Evolutionary conservation across 2,113 vertebrate genomes (phyloP), one percentile per base, ranked within the genome.

Genomic region (Pipa parva): DNA sequence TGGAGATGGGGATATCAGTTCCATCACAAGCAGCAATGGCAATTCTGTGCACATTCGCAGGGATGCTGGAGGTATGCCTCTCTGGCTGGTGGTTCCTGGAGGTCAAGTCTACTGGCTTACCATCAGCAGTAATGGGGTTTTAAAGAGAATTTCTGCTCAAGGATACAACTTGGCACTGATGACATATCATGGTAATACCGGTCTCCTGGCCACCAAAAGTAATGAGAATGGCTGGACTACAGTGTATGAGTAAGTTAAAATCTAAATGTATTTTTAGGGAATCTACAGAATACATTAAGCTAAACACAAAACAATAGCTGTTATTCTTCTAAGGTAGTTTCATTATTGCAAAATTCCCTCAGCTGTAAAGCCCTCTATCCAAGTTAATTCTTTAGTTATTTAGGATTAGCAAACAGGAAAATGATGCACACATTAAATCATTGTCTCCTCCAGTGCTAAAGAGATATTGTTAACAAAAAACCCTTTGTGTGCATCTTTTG

Each of bases 191-290:
- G 94, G 95, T 63, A 97, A 91, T 79, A 93, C 90, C 0, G 94
- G 94, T 73, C 93, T 97, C 79, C 85, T 97, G 73, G 91, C 95
- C 69, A 97, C 95, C 75, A 97, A 97, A 84, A 97, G 93, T 21
- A 91, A 98, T 31, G 94, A 98, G 79, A 96, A 98, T 17, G 94
- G 94, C 68, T 98, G 95, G 95, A 97, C 95, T 12, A 96, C 93
- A 1, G 92, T 97, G 71, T 98, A 97, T 68, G 93, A 97, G 95
- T 98, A 89, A 93, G 93, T 83, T 57, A 24, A 0, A 3, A 31
- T 10, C 5, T 10, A 31, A 31, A 5, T 31, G 5, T 5, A 31
- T 31, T 31, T 31, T n/a, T n/a, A 31, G 29, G 10, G 10, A 31
- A 6, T 5, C 10, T 31, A 31, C 10, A 31, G 5, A 6, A 6